Evolutionary conservation across 1,140 invertebrate genomes (phyloP), one percentile per base, ranked within the genome.

Genomic region (Odontomachus brunneus): DNA sequence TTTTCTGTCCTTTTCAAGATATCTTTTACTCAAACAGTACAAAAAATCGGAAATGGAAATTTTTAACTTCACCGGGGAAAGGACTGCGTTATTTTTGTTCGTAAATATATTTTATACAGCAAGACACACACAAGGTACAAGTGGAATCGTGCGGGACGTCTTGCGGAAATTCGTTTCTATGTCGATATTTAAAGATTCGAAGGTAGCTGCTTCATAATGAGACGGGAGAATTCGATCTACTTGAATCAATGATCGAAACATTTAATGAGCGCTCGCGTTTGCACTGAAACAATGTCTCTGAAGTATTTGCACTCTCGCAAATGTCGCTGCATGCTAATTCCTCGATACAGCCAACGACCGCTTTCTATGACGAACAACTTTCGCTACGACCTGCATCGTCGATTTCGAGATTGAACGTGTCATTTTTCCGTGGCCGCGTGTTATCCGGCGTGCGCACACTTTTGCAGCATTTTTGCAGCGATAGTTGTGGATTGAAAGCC

Each of bases 1-100:
- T 66, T 67, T 76, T 76, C 51, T 5, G 48, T 74, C 22, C 48
- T 48, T 74, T 12, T 75, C 63, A 49, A 63, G 57, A 38, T 53
- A 24, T 38, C 29, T 5, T 76, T 26, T 44, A 11, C 19, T 76
- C 19, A 29, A 49, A 53, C 38, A n/a, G 3, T 53, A 76, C 62
- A 26, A 53, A 24, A 66, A 76, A 15, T 53, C 15, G 12, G 19
- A 67, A 38, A 67, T 15, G 24, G 26, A 9, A 51, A 66, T 53
- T 53, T 76, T 76, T 67, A 76, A 76, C n/a, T 12, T 76, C 2
- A 5, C 29, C 51, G 15, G 7, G 19, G 5, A 66, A 38, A 9
- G 29, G 51, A 11, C 44, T 53, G 26, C 38, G 19, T 15, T 49
- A 76, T 51, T 66, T 76, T 76, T 76, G 12, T 12, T n/a, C 7